These are phyloP conservation scores for Crossocerus cetratus DNA, from an alignment of 2,888 invertebrate genomes.

Conservation along the genomic window DNA sequence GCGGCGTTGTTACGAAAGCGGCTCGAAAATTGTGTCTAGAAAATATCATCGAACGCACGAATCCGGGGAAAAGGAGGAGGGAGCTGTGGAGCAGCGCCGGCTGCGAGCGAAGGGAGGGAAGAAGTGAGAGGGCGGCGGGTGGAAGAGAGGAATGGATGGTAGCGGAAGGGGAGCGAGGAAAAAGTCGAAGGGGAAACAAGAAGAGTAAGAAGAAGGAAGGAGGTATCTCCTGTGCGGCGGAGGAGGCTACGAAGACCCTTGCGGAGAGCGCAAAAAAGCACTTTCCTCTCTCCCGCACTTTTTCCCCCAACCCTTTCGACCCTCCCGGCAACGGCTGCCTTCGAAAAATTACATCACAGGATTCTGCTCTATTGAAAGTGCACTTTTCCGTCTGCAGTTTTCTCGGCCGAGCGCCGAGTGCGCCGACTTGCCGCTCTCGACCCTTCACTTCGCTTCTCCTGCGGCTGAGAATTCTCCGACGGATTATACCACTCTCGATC, in stretches of 20 bases:
- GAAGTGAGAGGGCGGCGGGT: background rate
- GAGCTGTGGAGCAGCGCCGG: background rate
- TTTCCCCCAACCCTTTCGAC: background rate
- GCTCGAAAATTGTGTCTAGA: slow-evolving; percentile 29
- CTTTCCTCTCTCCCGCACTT: slow-evolving; percentile 13
- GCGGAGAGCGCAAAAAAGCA: slow-evolving; percentile 31
- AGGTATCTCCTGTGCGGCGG: slow-evolving; percentile 17
- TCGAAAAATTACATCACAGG: slow-evolving; percentile 15
- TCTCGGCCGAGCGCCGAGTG: too few relatives aligned
- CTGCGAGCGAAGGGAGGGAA: background rate
- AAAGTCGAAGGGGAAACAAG: slow-evolving; percentile 13
- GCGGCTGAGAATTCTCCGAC: too few relatives aligned
- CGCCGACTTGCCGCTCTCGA: too few relatives aligned
- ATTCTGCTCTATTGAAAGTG: background rate
- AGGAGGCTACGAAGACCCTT: slow-evolving; percentile 29
- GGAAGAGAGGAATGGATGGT: slow-evolving; percentile 28
- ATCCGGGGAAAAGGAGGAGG: background rate
- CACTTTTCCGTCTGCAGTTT: background rate
- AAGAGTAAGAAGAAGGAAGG: slow-evolving; percentile 28
- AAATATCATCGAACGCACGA: slow-evolving; percentile 21
- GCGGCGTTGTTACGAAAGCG: slow-evolving; percentile 29
- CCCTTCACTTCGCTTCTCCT: too few relatives aligned
- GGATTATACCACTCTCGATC: too few relatives aligned
- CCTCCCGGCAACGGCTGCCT: slow-evolving; percentile 13
- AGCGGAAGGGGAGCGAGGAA: slow-evolving; percentile 17